Base-by-base conservation (phyloP, 2,888 invertebrate genomes). In the Liopterus haemorrhoidalis region DNA sequence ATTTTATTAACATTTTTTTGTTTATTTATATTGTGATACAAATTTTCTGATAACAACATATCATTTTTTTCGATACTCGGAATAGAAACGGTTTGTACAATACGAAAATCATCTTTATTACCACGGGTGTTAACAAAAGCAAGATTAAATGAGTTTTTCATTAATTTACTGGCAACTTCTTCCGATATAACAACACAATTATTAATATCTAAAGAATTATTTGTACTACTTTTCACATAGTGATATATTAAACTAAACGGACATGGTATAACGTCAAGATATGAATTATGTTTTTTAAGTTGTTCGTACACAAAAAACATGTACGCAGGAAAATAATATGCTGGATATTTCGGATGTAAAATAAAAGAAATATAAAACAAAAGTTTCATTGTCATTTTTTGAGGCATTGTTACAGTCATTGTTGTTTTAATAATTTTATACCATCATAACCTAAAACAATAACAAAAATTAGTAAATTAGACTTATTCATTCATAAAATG, bases 281-380 rank as follows among this genome's bases (percentile, higher is more conserved):
- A 48, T 9, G 36, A 30, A n/a, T 30, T 48, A 25, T 36, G 24
- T 33, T 39, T 44, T 20, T 39, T 24, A n/a, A 40, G 12, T 18
- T 56, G 57, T 14, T 54, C 53, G 49, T 65, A 67, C 18, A 57
- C 51, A 36, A 59, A 32, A 40, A 62, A 59, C 64, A 68, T 64
- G 46, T 63, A 67, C 36, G 65, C 49, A 8, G 64, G 54, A 49
- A 62, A 67, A 54, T 57, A 58, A 52, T 59, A 56, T 2, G 57
- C 50, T 9, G 62, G 58, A 35, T 56, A 58, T 49, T 58, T 60
- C 14, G 53, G 57, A 44, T 39, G 39, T 20, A 38, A 39, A 4
- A 45, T 22, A 21, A 22, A 33, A 2, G 39, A 45, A 25, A 39
- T 39, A 16, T 45, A 45, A 16, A 45, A 22, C 11, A 45, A n/a